A percentile compares a stretch with the other conserved stretches of the same genome.
These are phyloP conservation scores for Leptocoma aspasia DNA, from an alignment of 2,113 vertebrate genomes.

Conservation along the genomic window DNA sequence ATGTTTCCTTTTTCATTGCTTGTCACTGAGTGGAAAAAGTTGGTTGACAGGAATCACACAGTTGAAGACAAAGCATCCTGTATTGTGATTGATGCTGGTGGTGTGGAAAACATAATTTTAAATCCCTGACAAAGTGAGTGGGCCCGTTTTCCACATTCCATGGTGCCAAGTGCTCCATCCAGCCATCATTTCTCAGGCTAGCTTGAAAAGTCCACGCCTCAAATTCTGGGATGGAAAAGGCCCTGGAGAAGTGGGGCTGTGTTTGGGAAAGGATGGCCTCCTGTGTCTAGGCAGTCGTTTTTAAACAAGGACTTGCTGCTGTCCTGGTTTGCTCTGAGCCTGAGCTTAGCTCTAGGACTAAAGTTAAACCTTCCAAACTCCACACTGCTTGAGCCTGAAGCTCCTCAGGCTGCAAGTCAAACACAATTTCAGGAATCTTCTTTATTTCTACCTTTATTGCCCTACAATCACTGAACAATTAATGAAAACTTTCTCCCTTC, in stretches of 20 bases:
- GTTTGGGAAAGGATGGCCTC: background rate
- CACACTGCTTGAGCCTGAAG: background rate
- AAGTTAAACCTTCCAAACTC: background rate
- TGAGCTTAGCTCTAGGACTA: background rate
- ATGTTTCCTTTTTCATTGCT: background rate
- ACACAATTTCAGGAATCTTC: background rate
- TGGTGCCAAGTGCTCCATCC: background rate
- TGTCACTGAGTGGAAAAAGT: background rate
- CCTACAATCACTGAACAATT: background rate
- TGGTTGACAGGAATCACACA: background rate
- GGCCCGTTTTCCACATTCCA: background rate
- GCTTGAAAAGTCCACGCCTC: background rate
- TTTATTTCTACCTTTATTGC: background rate
- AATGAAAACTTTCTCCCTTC: background rate
- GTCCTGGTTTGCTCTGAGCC: background rate
- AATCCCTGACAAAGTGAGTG: background rate
- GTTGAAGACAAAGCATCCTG: background rate
- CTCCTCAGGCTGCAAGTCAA: background rate
- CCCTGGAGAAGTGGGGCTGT: background rate
- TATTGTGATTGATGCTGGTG: background rate
- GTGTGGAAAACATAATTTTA: background rate
- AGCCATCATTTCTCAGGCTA: background rate
- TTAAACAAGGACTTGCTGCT: background rate
- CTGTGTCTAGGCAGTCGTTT: background rate
- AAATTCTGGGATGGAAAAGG: background rate